These are phyloP conservation scores for Gallinago nigripennis DNA, from an alignment of 2,797 vertebrate species.

Conservation along the genomic window DNA sequence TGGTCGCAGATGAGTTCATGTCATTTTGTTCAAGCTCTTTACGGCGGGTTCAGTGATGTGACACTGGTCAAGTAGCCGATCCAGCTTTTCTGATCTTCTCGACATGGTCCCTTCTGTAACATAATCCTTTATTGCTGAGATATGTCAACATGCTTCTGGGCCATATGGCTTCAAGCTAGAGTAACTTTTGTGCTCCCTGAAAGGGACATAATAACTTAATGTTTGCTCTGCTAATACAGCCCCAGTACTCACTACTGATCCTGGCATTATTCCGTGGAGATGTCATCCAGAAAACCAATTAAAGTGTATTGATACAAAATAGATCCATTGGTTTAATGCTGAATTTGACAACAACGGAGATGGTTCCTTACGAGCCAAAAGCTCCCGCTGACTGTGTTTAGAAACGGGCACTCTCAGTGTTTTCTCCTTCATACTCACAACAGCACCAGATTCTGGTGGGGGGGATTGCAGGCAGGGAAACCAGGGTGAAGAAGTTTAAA, in stretches of 20 bases:
- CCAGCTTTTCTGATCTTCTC: slow-evolving; percentile 62
- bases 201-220: slow-evolving; percentile 12
- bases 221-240: slow-evolving; percentile 16
- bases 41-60: slow-evolving; percentile 39
- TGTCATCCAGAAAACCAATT: slow-evolving; percentile 44
- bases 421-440: neutral
- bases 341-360: neutral
- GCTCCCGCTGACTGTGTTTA: neutral
- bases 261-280: neutral
- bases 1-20: slow-evolving; percentile 73
- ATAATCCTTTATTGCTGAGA: slow-evolving; percentile 48
- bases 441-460: neutral
- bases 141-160: slow-evolving; percentile 50
- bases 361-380: neutral
- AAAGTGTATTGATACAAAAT: neutral
- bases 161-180: slow-evolving; percentile 65
- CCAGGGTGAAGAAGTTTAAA: neutral
- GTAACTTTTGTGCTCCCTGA: slow-evolving; percentile 40
- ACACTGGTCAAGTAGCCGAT: slow-evolving; percentile 69
- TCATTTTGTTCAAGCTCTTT: slow-evolving; percentile 67
- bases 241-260: neutral
- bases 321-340: neutral
- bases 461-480: neutral
- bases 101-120: slow-evolving; percentile 50
- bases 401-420: neutral